Base-by-base conservation (phyloP, 2,797 vertebrate species). In the Anabacerthia variegaticeps region DNA sequence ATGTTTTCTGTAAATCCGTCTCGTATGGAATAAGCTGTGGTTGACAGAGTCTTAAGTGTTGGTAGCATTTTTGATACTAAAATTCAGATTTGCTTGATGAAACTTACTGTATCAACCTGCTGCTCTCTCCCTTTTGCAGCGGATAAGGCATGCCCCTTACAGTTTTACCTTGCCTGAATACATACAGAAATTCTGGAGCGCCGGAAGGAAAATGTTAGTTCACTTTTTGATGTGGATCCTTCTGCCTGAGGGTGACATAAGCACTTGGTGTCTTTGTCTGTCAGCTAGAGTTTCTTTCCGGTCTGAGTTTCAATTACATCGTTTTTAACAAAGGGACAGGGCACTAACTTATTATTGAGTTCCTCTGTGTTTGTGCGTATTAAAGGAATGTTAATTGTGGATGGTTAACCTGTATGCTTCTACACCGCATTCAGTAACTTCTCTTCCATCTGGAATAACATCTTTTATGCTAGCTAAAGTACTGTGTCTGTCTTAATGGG, bases 211-310 rank as follows among this genome's bases (percentile, higher is more conserved):
- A 12, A 34, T 0, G 0, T 49, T 75, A n/a, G 66, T 52, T 90
- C 26, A 7, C 43, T 68, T 88, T 52, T 86, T 52, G 19, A 36
- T 75, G 44, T 49, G 44, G 32, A 54, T 24, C 37, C 24, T 30
- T 78, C 14, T 76, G 5, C 0, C 0, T 13, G 19, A 81, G 39
- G 34, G 22, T 16, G 20, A 1, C 0, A 0, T 39, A 12, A 24
- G 16, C n/a, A 6, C 24, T 72, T 58, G 58, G 22, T 28, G 51
- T 67, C 52, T 22, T 6, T 24, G 10, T 68, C 46, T 69, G 15
- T 14, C 48, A 43, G 1, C 32, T 7, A 1, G 14, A 1, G 14
- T 46, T 87, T 61, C 54, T 27, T 56, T 7, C 4, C 14, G 61
- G 24, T 44, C 32, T 69, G 44, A 51, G 46, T 72, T 84, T 81